A percentile compares a stretch with the other conserved stretches of the same genome.
Evolutionary conservation across 2,113 vertebrate species (phyloP).

Genomic region (Pseudopodoces humilis): DNA sequence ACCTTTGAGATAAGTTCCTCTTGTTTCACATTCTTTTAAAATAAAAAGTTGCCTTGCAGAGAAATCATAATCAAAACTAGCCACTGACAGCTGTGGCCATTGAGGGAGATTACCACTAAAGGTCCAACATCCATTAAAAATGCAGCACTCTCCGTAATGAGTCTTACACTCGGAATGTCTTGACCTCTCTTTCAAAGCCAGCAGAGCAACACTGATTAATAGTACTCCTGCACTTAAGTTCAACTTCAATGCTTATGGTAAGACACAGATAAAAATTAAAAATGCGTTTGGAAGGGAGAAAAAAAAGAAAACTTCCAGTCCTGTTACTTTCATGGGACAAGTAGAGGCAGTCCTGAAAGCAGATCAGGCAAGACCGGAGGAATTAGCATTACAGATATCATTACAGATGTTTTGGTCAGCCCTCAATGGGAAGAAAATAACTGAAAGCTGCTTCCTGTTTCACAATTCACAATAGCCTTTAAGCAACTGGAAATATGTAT

Average conservation of each 20-base stretch:
- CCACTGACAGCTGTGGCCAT: neutral
- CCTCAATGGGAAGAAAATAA: neutral
- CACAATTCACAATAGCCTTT: neutral
- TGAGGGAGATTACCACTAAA: neutral
- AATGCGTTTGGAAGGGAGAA: neutral
- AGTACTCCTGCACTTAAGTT: neutral
- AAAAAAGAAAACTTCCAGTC: neutral
- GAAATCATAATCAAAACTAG: neutral
- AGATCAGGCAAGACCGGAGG: neutral
- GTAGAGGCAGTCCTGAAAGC: neutral
- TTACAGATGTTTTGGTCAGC: neutral
- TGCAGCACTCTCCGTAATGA: neutral
- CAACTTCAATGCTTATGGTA: neutral
- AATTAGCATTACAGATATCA: neutral
- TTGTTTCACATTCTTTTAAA: neutral
- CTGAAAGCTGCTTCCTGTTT: neutral
- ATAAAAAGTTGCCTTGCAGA: neutral
- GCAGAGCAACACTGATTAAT: neutral
- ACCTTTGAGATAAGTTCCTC: neutral
- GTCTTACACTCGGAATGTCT: neutral
- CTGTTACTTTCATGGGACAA: neutral
- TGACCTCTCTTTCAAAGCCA: neutral
- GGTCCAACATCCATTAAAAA: neutral
- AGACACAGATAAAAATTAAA: neutral
- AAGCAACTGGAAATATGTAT: neutral